Percentiles rank a stretch among this genome's conserved stretches.
phyloP scores from a whole-genome alignment of 2,888 invertebrate genomes.

The Eucera pruinosa region DNA sequence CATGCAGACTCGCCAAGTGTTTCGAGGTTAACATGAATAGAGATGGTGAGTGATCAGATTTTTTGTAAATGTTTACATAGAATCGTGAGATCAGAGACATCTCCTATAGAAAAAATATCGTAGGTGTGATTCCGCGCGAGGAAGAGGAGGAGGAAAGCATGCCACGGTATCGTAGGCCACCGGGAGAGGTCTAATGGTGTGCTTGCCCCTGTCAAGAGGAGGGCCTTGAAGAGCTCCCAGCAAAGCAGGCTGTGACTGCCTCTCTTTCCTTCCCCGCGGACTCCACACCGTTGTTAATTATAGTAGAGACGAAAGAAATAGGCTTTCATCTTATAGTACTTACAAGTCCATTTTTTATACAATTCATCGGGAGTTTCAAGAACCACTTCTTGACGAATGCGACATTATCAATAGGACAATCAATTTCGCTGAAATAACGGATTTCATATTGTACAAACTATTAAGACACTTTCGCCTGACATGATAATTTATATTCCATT shows the following conservation, averaged over 20 bases:
- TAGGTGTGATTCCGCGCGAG: conserved; percentile 22
- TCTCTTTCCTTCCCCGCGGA: conserved; percentile 15
- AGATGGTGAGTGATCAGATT: conserved; percentile 91
- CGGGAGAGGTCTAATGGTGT: conserved; percentile 25
- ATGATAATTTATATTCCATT: no score
- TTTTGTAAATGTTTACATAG: conserved; percentile 3
- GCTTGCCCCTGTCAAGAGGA: conserved; percentile 29
- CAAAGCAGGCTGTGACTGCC: conserved; percentile 23
- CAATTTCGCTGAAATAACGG: no score
- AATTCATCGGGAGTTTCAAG: not conserved
- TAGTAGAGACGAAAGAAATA: conserved; percentile 35
- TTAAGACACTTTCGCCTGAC: no score
- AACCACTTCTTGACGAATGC: not conserved
- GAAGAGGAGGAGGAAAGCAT: conserved; percentile 19
- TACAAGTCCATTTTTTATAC: not conserved
- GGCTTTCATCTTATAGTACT: not conserved
- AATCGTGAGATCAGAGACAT: conserved; percentile 19
- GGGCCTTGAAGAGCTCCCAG: conserved; percentile 24
- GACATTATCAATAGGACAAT: not conserved
- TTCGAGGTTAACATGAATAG: conserved; percentile 99
- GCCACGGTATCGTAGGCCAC: conserved; percentile 25
- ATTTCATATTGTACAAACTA: no score
- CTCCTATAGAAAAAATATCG: conserved; percentile 27
- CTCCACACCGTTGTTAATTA: conserved; percentile 15
- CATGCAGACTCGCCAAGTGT: conserved; percentile 97